Percentiles rank a stretch among this genome's conserved stretches.
phyloP scores from a whole-genome alignment of 2,113 vertebrate genomes.

The Potamarius usumacintae region DNA sequence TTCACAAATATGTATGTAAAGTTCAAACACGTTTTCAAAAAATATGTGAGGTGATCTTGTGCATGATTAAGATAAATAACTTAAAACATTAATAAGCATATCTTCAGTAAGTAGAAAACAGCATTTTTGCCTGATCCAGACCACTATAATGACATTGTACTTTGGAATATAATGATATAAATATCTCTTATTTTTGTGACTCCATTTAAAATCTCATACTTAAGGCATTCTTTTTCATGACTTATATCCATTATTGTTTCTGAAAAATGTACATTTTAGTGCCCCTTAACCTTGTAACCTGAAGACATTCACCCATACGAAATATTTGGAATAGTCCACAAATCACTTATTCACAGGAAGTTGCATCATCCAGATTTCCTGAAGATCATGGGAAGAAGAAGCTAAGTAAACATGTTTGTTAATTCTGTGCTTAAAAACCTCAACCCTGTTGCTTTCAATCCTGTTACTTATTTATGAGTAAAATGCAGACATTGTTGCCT shows the following conservation, averaged over 20 bases:
- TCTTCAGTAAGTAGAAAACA: neutral
- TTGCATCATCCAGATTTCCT: neutral
- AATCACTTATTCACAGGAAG: neutral
- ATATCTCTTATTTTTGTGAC: neutral
- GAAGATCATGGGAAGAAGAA: neutral
- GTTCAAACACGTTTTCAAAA: neutral
- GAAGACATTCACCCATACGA: neutral
- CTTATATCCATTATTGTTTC: neutral
- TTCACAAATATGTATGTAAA: neutral
- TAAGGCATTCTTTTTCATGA: neutral
- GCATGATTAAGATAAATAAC: neutral
- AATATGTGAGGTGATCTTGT: neutral
- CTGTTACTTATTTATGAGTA: neutral
- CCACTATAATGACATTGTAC: neutral
- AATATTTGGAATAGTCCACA: neutral
- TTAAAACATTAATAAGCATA: neutral
- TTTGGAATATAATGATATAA: neutral
- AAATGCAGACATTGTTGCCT: neutral
- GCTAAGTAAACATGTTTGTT: neutral
- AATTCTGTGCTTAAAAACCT: neutral
- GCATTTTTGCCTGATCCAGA: neutral
- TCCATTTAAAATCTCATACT: neutral
- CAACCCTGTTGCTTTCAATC: neutral
- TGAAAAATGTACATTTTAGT: neutral
- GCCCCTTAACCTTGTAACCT: neutral